Percentiles rank a stretch among this genome's conserved stretches.
Conservation (phyloP, 1,140 invertebrate species). For the Octopus bimaculoides region DNA sequence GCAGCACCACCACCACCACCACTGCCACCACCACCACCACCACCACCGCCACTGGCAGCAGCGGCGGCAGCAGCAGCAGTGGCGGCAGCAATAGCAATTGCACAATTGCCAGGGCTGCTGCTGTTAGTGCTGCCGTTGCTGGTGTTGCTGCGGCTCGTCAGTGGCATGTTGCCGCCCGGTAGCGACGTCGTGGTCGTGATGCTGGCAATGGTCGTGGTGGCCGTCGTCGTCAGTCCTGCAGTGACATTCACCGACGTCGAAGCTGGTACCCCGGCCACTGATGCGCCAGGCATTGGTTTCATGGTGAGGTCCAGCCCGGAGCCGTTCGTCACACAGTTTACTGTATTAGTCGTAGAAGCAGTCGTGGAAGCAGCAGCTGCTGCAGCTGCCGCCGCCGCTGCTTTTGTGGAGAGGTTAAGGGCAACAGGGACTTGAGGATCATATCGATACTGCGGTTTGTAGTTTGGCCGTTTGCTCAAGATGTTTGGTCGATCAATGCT, state of each 20-base stretch:
- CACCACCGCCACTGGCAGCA: neutral
- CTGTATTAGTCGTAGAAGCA: neutral
- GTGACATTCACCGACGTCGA: neutral
- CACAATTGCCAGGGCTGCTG: neutral
- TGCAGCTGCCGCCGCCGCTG: neutral
- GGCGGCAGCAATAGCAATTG: neutral
- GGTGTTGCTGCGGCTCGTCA: neutral
- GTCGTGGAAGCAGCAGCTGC: too few relatives aligned
- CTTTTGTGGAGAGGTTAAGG: constrained; percentile 10
- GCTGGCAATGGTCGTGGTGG: neutral
- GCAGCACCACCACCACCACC: neutral
- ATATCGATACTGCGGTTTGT: constrained; percentile 77
- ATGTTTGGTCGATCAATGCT: constrained; percentile 49
- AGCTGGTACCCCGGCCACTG: neutral
- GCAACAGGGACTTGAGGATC: constrained; percentile 57
- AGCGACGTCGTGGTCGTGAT: constrained; percentile 1
- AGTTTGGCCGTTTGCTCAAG: constrained; percentile 42
- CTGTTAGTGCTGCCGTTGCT: neutral
- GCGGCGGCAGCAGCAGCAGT: neutral
- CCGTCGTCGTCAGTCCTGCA: neutral
- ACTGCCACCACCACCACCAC: too few relatives aligned
- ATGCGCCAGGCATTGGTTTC: neutral
- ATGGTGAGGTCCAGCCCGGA: constrained; percentile 13
- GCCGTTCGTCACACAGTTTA: constrained; percentile 3
- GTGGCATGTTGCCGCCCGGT: neutral